A percentile compares a stretch with the other conserved stretches of the same genome.
phyloP scores from a whole-genome alignment of 2,888 invertebrate species.

The Metallyticus violacea region DNA sequence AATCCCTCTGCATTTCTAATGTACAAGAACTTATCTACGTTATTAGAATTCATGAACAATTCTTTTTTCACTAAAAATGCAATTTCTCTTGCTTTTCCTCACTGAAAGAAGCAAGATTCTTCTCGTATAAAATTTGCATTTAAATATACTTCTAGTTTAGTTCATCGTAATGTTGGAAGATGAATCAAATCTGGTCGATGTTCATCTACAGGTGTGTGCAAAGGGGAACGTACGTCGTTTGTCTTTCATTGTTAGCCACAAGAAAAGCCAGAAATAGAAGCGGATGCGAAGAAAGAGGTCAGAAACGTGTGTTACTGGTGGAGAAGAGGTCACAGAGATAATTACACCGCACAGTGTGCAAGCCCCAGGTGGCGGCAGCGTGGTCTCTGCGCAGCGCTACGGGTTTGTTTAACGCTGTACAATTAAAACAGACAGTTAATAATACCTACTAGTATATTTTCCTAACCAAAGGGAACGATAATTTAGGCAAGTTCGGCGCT shows the following conservation, averaged over 20 bases:
- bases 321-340: neutral
- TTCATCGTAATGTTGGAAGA: no score
- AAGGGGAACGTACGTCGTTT: neutral
- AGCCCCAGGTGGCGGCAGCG: neutral
- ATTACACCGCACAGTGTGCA: neutral
- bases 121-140: no score
- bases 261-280: neutral
- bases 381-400: neutral
- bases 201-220: neutral
- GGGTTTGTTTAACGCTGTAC: neutral
- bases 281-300: neutral
- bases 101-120: no score
- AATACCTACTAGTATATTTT: neutral
- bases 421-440: neutral
- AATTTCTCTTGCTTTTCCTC: no score
- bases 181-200: neutral
- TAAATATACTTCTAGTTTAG: no score
- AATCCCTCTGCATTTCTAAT: no score
- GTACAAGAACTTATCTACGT: no score
- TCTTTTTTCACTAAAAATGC: no score
- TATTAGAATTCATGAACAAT: no score
- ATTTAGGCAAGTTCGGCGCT: neutral
- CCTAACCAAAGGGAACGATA: neutral
- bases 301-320: neutral
- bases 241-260: neutral